Evolutionary conservation across 1,140 invertebrate species (phyloP).

Genomic region (Epicauta chinensis): DNA sequence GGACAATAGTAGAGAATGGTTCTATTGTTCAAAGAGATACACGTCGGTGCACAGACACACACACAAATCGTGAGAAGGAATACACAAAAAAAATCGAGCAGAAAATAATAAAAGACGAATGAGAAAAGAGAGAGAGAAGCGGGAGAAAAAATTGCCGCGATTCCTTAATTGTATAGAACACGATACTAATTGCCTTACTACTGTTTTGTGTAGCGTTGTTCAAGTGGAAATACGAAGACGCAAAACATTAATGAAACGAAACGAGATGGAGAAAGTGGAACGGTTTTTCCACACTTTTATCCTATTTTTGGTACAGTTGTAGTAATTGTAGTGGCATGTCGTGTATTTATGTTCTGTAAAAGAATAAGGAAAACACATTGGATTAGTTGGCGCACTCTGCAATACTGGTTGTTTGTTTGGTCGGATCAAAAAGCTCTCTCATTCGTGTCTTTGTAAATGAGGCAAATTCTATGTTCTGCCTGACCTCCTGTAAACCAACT

Average conservation of each 20-base stretch:
- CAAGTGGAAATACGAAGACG: slow-evolving; percentile 34
- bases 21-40: too few species aligned
- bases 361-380: slow-evolving; percentile 38
- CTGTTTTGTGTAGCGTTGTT: slow-evolving; percentile 37
- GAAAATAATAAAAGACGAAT: too few species aligned
- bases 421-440: slow-evolving; percentile 22
- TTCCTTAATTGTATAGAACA: slow-evolving; percentile 41
- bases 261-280: too few species aligned
- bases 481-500: slow-evolving; percentile 40
- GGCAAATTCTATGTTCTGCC: slow-evolving; percentile 39
- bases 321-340: too few species aligned
- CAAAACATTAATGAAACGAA: slow-evolving; percentile 2
- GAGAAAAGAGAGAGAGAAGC: neutral
- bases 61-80: too few species aligned
- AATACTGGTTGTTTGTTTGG: neutral
- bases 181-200: slow-evolving; percentile 42
- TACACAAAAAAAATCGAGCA: too few species aligned
- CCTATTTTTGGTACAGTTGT: slow-evolving; percentile 4
- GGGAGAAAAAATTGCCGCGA: slow-evolving; percentile 22
- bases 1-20: neutral
- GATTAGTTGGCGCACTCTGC: slow-evolving; percentile 40
- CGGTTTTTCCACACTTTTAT: slow-evolving; percentile 13
- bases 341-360: slow-evolving; percentile 37
- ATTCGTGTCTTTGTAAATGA: slow-evolving; percentile 39
- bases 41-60: too few species aligned